Percentiles rank a stretch among this genome's conserved stretches.
These are phyloP conservation scores for Campylorhamphus procurvoides DNA, from an alignment of 2,113 vertebrate species.

Conservation along the genomic window DNA sequence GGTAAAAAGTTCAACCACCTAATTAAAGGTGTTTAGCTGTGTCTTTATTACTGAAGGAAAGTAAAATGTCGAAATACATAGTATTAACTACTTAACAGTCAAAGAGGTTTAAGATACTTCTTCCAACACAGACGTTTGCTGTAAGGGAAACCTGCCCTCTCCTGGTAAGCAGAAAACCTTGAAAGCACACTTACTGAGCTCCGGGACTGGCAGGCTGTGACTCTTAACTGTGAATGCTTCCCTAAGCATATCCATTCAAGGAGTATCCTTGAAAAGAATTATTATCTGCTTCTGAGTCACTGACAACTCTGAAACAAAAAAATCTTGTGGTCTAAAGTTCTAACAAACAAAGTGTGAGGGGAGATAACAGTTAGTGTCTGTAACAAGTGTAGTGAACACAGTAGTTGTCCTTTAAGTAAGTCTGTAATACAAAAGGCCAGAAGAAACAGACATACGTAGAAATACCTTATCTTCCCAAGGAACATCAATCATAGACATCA, in stretches of 20 bases:
- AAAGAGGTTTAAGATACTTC: not conserved
- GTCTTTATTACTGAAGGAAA: not conserved
- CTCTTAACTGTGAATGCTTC: not conserved
- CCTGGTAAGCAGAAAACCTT: not conserved
- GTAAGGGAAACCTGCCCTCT: slow-evolving; percentile 22
- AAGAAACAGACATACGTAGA: not conserved
- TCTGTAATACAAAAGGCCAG: not conserved
- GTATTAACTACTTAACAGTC: not conserved
- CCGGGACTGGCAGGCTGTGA: not conserved
- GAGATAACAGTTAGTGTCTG: not conserved
- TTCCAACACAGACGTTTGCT: not conserved
- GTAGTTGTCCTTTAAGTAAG: not conserved
- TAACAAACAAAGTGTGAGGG: not conserved
- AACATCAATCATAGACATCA: not conserved
- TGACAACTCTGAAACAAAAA: not conserved
- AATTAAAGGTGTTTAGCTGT: not conserved
- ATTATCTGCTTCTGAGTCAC: not conserved
- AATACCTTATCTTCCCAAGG: not conserved
- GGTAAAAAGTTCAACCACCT: not conserved
- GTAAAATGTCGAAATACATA: not conserved
- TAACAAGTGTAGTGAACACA: not conserved
- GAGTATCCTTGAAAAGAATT: not conserved
- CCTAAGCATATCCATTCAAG: not conserved
- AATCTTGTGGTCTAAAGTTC: not conserved
- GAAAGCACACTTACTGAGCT: not conserved